phyloP scores from a whole-genome alignment of 2,797 vertebrate genomes.

The Sylvilagus floridanus region DNA sequence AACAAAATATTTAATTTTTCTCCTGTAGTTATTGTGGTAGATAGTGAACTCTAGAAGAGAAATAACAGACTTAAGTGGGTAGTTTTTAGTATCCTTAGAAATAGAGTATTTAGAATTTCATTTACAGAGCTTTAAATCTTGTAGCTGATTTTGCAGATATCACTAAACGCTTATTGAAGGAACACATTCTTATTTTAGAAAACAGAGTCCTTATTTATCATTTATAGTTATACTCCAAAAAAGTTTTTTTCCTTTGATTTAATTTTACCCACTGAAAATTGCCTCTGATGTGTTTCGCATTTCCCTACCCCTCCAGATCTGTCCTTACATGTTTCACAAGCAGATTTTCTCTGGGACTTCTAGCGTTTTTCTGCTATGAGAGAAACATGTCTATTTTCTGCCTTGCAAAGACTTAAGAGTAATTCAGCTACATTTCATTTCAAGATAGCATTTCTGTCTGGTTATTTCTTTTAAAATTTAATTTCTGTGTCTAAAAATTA shows the following conservation, averaged over 20 bases:
- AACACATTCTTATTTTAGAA: constrained; percentile 56
- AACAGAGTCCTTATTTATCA: constrained; percentile 68
- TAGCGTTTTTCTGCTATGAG: constrained; percentile 59
- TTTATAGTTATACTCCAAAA: constrained; percentile 71
- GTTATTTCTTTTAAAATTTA: constrained; percentile 46
- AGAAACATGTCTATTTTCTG: constrained; percentile 2
- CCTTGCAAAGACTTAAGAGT: constrained; percentile 49
- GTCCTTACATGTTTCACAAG: constrained; percentile 65
- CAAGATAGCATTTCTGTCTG: constrained; percentile 3
- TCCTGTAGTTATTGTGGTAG: neutral
- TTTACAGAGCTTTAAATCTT: constrained; percentile 67
- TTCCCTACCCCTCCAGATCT: constrained; percentile 50
- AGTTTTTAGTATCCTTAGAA: constrained; percentile 39
- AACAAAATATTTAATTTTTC: neutral
- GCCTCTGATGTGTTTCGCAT: constrained; percentile 59
- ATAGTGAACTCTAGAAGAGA: neutral
- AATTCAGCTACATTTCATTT: constrained; percentile 45
- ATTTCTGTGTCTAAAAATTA: constrained; percentile 41
- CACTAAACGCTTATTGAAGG: constrained; percentile 58
- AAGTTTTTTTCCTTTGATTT: constrained; percentile 77
- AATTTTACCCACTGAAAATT: constrained; percentile 79
- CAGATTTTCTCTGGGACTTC: constrained; percentile 54
- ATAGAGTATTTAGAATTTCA: constrained; percentile 36
- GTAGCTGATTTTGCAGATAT: constrained; percentile 11
- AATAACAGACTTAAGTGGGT: neutral